Evolutionary conservation across 2,113 vertebrate species (phyloP).

Genomic region (Lethenteron camtschaticum): DNA sequence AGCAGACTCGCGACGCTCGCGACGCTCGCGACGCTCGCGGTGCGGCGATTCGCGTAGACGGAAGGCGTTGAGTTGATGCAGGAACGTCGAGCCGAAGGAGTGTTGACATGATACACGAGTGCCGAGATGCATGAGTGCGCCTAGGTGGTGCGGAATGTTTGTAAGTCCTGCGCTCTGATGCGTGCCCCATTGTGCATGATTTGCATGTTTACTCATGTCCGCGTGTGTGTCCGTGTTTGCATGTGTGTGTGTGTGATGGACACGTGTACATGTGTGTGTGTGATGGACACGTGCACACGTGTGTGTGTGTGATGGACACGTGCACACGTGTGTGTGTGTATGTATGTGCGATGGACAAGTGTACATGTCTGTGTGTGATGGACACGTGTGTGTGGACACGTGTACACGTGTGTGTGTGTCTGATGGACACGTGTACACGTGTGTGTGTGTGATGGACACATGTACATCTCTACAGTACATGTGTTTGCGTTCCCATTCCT

Average conservation of each 20-base stretch:
- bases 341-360: not conserved
- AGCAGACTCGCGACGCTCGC: no score
- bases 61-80: no score
- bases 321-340: not conserved
- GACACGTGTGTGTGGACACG: not conserved
- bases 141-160: no score
- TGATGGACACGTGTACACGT: not conserved
- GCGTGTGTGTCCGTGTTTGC: not conserved
- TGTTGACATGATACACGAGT: no score
- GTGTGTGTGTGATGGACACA: not conserved
- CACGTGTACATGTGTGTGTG: not conserved
- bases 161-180: no score
- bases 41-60: no score
- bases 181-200: not conserved
- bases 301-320: not conserved
- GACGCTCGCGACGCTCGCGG: no score
- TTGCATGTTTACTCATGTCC: not conserved
- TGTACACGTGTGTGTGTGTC: no score
- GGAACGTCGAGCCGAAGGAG: no score
- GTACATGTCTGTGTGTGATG: constrained; percentile 1
- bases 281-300: not conserved
- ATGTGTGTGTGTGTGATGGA: constrained; percentile 1
- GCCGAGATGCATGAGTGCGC: no score
- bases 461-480: not conserved
- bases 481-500: no score